phyloP scores from a whole-genome alignment of 1,140 invertebrate genomes.

The Lycorma delicatula region DNA sequence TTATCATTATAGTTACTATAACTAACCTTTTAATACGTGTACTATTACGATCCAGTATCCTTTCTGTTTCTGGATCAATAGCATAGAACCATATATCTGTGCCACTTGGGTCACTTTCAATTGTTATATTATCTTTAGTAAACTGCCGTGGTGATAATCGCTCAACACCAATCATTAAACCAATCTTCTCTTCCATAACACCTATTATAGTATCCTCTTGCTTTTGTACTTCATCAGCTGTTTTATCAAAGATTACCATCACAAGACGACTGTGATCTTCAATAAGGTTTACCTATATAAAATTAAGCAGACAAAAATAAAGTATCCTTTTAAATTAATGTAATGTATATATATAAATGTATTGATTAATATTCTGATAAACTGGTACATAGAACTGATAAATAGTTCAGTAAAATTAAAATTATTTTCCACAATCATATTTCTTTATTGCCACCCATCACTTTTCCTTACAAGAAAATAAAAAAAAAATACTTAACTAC shows the following conservation, averaged over 20 bases:
- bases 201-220: conserved; percentile 53
- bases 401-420: no score
- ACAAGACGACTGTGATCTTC: conserved; percentile 62
- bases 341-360: no score
- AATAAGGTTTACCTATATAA: conserved; percentile 51
- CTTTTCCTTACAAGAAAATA: no score
- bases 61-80: conserved; percentile 67
- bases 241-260: conserved; percentile 61
- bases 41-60: conserved; percentile 62
- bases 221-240: conserved; percentile 58
- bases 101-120: conserved; percentile 60
- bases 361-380: neutral
- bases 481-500: no score
- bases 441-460: no score
- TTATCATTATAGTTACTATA: neutral
- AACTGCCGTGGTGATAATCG: conserved; percentile 60
- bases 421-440: no score
- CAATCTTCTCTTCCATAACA: conserved; percentile 63
- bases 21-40: conserved; percentile 57
- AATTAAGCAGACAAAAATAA: neutral
- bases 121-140: conserved; percentile 55
- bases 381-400: neutral
- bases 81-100: conserved; percentile 83
- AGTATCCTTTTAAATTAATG: no score
- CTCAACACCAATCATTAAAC: conserved; percentile 67